Conservation (phyloP, 2,113 vertebrate species). For the Copsychus sechellarum region DNA sequence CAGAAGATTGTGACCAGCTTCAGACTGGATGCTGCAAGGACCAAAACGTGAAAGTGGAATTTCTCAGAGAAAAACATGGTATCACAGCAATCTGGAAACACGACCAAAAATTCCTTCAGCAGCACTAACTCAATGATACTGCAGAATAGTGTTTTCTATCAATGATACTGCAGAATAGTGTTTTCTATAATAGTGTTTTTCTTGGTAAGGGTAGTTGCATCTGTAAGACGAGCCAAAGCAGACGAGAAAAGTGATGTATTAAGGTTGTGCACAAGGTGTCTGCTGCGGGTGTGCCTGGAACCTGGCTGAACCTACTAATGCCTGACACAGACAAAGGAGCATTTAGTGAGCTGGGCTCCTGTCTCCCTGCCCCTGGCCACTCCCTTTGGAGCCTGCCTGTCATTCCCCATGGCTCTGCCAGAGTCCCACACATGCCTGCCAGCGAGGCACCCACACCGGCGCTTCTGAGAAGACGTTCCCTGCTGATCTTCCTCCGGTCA, state of each 20-base stretch:
- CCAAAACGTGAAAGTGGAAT: not conserved
- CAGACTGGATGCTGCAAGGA: not conserved
- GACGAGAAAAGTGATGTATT: not conserved
- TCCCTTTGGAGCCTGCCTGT: fast-evolving
- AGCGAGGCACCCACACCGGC: fast-evolving
- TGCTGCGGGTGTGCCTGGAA: not conserved
- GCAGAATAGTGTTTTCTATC: not conserved
- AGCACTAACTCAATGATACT: not conserved
- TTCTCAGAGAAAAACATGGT: not conserved
- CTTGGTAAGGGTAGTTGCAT: not conserved
- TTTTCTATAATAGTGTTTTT: conserved; percentile 21
- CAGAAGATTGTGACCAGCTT: not conserved
- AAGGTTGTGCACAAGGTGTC: not conserved
- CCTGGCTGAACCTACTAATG: not conserved
- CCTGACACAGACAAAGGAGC: not conserved
- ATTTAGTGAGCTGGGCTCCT: not conserved
- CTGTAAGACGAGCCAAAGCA: not conserved
- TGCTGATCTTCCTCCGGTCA: not conserved
- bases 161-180: not conserved
- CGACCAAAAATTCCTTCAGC: not conserved
- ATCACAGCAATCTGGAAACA: not conserved
- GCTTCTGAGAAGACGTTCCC: not conserved
- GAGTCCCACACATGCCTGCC: fast-evolving
- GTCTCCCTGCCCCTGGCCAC: not conserved
- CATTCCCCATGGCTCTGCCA: not conserved